A percentile compares a stretch with the other conserved stretches of the same genome.
Evolutionary conservation across 2,888 invertebrate genomes (phyloP).

Genomic region (Punctoribates punctum): DNA sequence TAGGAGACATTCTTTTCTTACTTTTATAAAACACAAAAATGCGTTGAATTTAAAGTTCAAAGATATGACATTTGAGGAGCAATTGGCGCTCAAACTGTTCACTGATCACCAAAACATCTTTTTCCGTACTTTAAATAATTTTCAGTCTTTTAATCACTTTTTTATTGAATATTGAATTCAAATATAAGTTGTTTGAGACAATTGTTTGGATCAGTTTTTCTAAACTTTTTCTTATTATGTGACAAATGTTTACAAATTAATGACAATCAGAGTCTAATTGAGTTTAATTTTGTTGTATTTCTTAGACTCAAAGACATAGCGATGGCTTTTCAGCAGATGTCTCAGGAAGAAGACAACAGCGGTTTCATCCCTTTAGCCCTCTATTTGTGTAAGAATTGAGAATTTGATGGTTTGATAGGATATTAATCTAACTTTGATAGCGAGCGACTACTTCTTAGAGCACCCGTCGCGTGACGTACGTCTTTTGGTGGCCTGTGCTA

Average conservation of each 20-base stretch:
- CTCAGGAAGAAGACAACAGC: constrained; percentile 84
- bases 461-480: constrained; percentile 89
- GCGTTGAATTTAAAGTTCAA: not conserved
- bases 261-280: not conserved
- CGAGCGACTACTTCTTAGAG: constrained; percentile 85
- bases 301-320: constrained; percentile 64
- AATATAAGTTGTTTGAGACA: no score
- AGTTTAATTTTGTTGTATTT: not conserved
- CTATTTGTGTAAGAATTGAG: constrained; percentile 57
- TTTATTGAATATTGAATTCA: no score
- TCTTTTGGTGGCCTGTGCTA: constrained; percentile 90
- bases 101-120: no score
- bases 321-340: constrained; percentile 91
- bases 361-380: constrained; percentile 86
- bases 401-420: not conserved
- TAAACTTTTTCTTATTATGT: no score
- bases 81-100: constrained; percentile 28
- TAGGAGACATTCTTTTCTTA: constrained; percentile 54
- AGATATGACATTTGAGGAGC: not conserved
- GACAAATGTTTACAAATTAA: not conserved
- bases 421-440: constrained; percentile 52
- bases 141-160: no score
- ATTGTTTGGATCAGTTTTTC: no score
- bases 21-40: not conserved
- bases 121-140: no score